These are phyloP conservation scores for Scaptomyza tumidula DNA, from an alignment of 2,888 invertebrate species.

Conservation along the genomic window DNA sequence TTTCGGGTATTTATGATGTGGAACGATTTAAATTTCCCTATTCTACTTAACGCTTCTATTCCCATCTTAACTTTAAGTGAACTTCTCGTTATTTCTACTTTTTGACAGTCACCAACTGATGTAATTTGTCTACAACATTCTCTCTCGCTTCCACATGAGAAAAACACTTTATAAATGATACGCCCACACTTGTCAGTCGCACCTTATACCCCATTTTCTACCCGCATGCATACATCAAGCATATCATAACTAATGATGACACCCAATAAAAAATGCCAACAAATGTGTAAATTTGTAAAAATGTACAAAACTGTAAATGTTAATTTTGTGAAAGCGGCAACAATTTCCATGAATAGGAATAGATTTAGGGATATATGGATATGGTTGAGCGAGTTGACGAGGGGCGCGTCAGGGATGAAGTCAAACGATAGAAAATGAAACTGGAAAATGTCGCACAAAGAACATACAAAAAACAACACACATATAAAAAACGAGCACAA, in stretches of 20 bases:
- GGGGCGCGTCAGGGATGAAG: slow-evolving; percentile 48
- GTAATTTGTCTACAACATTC: slow-evolving; percentile 1
- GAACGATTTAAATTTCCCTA: background rate
- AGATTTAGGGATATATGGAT: slow-evolving; percentile 35
- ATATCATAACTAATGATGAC: slow-evolving; percentile 78
- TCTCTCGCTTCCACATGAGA: slow-evolving; percentile 4
- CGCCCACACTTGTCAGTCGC: slow-evolving; percentile 69
- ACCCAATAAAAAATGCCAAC: slow-evolving; percentile 74
- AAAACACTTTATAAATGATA: slow-evolving; percentile 53
- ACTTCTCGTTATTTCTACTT: background rate
- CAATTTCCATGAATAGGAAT: slow-evolving; percentile 19
- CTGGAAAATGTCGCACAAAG: slow-evolving; percentile 67
- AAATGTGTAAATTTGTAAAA: slow-evolving; percentile 79
- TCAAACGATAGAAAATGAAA: slow-evolving; percentile 70
- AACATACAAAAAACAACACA: slow-evolving; percentile 11
- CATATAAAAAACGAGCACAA: slow-evolving; percentile 41
- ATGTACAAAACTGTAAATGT: slow-evolving; percentile 67
- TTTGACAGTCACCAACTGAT: slow-evolving; percentile 14
- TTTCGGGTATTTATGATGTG: background rate
- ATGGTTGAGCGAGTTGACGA: slow-evolving; percentile 53
- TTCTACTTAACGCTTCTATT: background rate
- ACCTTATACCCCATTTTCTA: slow-evolving; percentile 45
- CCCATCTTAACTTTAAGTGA: slow-evolving; percentile 25
- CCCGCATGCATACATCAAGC: slow-evolving; percentile 20
- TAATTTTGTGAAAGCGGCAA: slow-evolving; percentile 49